Evolutionary conservation across 2,113 vertebrate species (phyloP).

Genomic region (Sitta europaea): DNA sequence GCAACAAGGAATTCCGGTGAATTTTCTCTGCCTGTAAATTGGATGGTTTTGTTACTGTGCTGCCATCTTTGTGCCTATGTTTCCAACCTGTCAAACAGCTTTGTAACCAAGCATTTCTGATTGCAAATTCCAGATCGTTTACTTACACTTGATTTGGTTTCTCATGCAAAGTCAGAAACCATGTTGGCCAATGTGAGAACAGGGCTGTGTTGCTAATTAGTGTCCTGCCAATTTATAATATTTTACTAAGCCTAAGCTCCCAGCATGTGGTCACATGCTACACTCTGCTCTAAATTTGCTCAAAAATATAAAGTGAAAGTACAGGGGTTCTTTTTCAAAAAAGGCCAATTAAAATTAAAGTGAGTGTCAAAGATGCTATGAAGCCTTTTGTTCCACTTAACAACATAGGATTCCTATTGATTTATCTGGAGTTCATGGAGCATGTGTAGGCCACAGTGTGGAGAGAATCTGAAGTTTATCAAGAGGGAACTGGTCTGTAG

Average conservation of each 20-base stretch:
- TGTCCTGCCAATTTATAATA: not conserved
- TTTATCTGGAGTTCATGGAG: not conserved
- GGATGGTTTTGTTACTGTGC: not conserved
- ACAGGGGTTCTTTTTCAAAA: not conserved
- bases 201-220: not conserved
- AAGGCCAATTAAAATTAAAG: not conserved
- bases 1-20: not conserved
- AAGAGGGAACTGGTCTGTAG: not conserved
- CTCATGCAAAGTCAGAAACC: not conserved
- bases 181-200: not conserved
- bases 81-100: not conserved
- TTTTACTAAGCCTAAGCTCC: not conserved
- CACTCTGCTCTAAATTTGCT: not conserved
- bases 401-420: not conserved
- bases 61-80: not conserved
- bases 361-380: not conserved
- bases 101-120: not conserved
- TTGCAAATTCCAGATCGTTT: not conserved
- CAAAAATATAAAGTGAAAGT: not conserved
- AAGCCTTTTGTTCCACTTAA: not conserved
- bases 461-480: not conserved
- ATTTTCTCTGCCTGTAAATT: not conserved
- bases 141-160: not conserved
- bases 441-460: fast-evolving
- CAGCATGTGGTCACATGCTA: not conserved